phyloP scores from a whole-genome alignment of 2,888 invertebrate genomes.

The Synanthedon myopaeformis region DNA sequence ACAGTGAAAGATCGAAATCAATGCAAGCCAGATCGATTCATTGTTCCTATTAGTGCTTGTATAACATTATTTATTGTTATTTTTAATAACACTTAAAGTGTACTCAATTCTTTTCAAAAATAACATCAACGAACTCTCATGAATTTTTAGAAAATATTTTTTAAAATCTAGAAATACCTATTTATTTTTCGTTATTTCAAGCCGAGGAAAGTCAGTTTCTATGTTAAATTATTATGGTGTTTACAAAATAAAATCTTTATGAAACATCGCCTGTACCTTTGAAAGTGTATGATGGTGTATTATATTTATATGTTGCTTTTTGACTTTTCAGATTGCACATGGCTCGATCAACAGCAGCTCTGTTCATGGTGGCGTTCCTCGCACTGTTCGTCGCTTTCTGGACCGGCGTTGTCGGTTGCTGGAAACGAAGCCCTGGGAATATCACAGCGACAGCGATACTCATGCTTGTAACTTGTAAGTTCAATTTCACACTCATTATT shows the following conservation, averaged over 20 bases:
- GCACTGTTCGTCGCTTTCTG: conserved; percentile 94
- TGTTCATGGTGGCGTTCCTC: conserved; percentile 93
- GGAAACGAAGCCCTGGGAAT: conserved; percentile 94
- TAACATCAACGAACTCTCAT: no score
- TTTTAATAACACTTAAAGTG: no score
- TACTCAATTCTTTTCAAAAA: no score
- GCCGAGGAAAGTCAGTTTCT: no score
- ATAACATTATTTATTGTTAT: not conserved
- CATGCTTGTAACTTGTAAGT: conserved; percentile 88
- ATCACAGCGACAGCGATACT: conserved; percentile 93
- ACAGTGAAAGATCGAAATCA: conserved; percentile 11
- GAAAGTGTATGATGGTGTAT: no score
- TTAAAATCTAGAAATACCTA: no score
- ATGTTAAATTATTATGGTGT: not conserved
- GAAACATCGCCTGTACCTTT: conserved; percentile 4
- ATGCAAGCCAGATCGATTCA: conserved; percentile 22
- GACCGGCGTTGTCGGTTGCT: conserved; percentile 96
- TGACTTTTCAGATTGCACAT: conserved; percentile 74
- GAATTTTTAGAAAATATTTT: no score
- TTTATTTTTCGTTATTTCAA: no score
- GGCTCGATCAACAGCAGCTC: conserved; percentile 92
- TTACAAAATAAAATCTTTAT: not conserved
- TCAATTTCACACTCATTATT: not conserved
- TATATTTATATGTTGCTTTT: not conserved
- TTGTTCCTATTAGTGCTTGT: conserved; percentile 9